Evolutionary conservation across 1,140 invertebrate genomes (phyloP), one percentile per base, ranked within the genome.

Genomic region (Megalopta genalis): DNA sequence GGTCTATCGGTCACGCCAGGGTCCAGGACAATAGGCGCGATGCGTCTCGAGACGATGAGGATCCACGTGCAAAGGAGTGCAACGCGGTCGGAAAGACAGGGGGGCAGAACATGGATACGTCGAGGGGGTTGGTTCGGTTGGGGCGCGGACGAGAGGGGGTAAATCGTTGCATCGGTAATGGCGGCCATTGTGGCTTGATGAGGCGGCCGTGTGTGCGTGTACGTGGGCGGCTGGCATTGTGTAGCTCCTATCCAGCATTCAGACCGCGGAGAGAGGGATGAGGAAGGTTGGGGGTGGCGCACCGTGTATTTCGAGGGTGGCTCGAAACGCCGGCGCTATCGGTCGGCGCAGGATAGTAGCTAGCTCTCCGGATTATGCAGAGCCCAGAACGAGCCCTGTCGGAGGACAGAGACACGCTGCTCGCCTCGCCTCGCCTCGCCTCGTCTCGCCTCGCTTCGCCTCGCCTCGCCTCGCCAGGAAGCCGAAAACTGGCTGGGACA

Each of bases 341-440:
- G 84, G 83, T 88, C 77, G 80, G 87, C 83, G 83, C 84, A 79
- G 86, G 81, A 78, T 72, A 77, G 85, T 83, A 86, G 83, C 75
- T 82, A 85, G 86, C 83, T 90, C 86, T 85, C 14, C 86, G 86
- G 90, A 92, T 93, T 92, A 92, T 91, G 90, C 89, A 89, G 87
- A 91, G 78, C 85, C 73, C 70, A 78, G 86, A 84, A 79, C 79
- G 84, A 80, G 80, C 82, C 21, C 25, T 27, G 27, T 63, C 80
- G 80, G 64, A 62, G 75, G 27, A 63, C 80, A 72, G 69, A 16
- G 21, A 74, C 49, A 52, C 69, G 81, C 32, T 32, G 32, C 32
- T 32, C 32, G 32, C 32, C 32, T 32, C 32, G 32, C 32, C 4
- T 32, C 32, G 32, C 32, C 32, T 32, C 32, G 32, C 32, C 32